Conservation (phyloP, 2,113 vertebrate species). For the Perca schrenkii region DNA sequence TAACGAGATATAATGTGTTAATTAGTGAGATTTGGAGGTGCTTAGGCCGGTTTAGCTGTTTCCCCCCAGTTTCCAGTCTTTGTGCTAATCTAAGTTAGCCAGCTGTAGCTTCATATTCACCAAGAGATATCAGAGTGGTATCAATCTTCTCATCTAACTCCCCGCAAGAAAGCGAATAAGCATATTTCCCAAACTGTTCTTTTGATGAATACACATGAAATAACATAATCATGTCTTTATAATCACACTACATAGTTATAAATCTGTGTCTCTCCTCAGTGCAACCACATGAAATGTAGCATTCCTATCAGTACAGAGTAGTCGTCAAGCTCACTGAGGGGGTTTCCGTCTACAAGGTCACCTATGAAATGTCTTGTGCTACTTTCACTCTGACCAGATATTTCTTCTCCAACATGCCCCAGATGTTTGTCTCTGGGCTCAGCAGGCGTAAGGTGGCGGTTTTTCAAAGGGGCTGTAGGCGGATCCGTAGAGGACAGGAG, state of each 20-base stretch:
- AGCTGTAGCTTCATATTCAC: background rate
- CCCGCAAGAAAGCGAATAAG: background rate
- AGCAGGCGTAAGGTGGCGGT: conserved; percentile 92
- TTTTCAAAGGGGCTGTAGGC: conserved; percentile 89
- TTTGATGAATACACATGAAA: conserved; percentile 23
- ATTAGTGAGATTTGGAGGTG: background rate
- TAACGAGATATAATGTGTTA: background rate
- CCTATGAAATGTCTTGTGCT: conserved; percentile 51
- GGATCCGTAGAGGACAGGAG: conserved; percentile 83
- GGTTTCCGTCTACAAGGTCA: conserved; percentile 18
- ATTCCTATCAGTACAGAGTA: conserved; percentile 18
- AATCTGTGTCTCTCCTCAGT: conserved; percentile 31
- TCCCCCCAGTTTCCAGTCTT: background rate
- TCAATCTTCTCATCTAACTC: background rate
- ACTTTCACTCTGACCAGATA: conserved; percentile 38
- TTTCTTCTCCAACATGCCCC: background rate
- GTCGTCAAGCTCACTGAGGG: background rate
- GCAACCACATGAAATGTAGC: conserved; percentile 11
- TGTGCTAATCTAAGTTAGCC: background rate
- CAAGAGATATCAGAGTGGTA: background rate
- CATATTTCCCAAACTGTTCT: background rate
- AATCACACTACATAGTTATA: conserved; percentile 29
- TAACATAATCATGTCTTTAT: conserved; percentile 32
- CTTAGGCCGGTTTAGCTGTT: background rate
- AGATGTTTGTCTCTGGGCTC: conserved; percentile 44